Evolutionary conservation across 2,113 vertebrate genomes (phyloP).

Genomic region (Indri indri): DNA sequence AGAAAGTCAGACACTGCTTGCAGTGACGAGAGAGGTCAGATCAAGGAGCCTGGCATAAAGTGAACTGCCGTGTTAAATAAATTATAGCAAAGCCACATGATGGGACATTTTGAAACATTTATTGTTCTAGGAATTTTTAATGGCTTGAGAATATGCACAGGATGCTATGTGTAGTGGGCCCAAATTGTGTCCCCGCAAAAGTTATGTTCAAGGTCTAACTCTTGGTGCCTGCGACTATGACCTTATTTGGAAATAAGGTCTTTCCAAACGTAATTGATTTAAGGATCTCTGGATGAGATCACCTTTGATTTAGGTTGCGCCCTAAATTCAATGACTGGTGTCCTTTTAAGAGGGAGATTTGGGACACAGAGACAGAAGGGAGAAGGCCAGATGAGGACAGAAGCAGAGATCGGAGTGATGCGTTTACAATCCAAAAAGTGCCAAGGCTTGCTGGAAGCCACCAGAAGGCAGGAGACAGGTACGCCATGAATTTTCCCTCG

Average conservation of each 20-base stretch:
- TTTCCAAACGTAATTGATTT: not conserved
- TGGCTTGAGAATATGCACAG: not conserved
- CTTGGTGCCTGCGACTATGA: not conserved
- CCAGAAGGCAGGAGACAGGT: not conserved
- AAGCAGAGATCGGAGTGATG: not conserved
- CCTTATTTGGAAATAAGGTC: not conserved
- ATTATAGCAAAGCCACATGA: rapidly evolving
- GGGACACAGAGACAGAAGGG: not conserved
- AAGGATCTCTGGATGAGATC: not conserved
- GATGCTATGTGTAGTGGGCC: not conserved
- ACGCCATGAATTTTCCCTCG: no score
- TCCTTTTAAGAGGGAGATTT: not conserved
- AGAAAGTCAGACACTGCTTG: not conserved
- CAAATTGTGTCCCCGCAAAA: not conserved
- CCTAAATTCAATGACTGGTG: not conserved
- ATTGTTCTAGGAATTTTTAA: not conserved
- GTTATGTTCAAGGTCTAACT: not conserved
- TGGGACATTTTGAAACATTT: not conserved
- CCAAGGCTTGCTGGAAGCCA: not conserved
- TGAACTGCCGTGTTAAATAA: not conserved
- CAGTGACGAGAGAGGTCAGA: not conserved
- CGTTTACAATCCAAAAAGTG: not conserved
- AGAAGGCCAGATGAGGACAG: not conserved
- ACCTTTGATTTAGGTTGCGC: not conserved
- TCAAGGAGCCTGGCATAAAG: not conserved